Base-by-base conservation (phyloP, 2,888 invertebrate species). In the Drosophila imparisetae region DNA sequence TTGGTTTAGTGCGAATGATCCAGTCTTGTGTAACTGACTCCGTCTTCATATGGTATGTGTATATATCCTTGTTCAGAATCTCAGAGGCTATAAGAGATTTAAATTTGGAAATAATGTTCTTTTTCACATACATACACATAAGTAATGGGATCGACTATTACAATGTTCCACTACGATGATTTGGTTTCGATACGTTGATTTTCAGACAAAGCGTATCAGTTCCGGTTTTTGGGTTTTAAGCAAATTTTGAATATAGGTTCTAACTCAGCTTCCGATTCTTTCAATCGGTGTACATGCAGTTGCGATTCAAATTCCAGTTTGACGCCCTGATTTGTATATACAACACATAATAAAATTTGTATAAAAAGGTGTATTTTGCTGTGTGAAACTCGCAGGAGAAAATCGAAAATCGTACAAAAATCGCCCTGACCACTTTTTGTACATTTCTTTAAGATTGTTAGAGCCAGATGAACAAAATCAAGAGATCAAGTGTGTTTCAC, bases 291-390 rank as follows among this genome's bases (percentile, higher is more conserved):
- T 4, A 1, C 42, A 21, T 21, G 4, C 6, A 4, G 4, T 21
- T 45, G 4, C 21, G 13, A 45, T 21, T 45, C 21, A 4, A 21
- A 13, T 21, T 45, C 13, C 13, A 13, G 13, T 45, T 21, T 45
- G 45, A 45, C 13, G 7, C 7, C 13, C 2, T 45, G 21, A 7
- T 1, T 42, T 21, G 21, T 21, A 42, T 36, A 36, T 21, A 7
- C 21, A 7, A 13, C 3, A 3, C 21, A 10, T 2, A n/a, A 10
- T n/a, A n/a, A 10, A n/a, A 10, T 0, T 2, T 4, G n/a, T 18
- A 1, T 38, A 8, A n/a, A 38, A 38, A 18, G 1, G 18, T 3
- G 1, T 18, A 18, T n/a, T 18, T 38, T 38, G 3, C 3, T 38
- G 38, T 0, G 1, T 4, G 4, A 38, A n/a, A 38, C 18, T 3